Base-by-base conservation (phyloP, 2,113 vertebrate species). In the Crotophaga sulcirostris region DNA sequence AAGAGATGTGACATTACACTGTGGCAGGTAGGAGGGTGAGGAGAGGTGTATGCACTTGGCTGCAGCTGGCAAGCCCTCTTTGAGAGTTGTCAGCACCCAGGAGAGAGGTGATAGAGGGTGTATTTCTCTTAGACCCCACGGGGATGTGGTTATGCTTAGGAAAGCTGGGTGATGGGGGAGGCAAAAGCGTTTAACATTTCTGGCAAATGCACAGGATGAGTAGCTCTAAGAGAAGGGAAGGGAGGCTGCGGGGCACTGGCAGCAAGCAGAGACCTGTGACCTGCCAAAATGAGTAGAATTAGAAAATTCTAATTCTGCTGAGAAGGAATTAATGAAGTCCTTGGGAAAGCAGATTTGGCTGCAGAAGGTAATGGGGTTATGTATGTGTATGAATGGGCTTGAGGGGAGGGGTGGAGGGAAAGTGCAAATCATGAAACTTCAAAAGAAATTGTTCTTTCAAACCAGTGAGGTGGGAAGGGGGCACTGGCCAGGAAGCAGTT, bases 391-490 rank as follows among this genome's bases (percentile, higher is more conserved):
- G 17, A 64, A 29, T 29, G 24, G 8, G 20, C 11, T 78, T 76
- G 26, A 3, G 2, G 8, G 11, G 1, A 0, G 0, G 4, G 7
- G 33, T 5, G 38, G 34, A 4, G n/a, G 19, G 12, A 11, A 23
- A 34, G 7, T 49, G 47, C 4, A 67, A 90, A 58, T 2, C 5
- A 33, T 7, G 7, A 58, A 54, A 67, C 11, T 16, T 60, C 7
- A 21, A 58, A 81, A 60, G 0, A 60, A 26, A 2, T 62, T 12
- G 3, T 13, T 62, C 54, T 29, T 19, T 67, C 31, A 54, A 77
- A 29, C 3, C 10, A 34, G 3, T 3, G 38, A 6, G 10, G 4
- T 75, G 5, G 36, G 38, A 54, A 89, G 11, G 8, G 10, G 3
- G 1, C 7, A 23, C 5, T 36, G 52, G 4, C 3, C 2, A 34